A percentile compares a stretch with the other conserved stretches of the same genome.
phyloP scores from a whole-genome alignment of 2,113 vertebrate species.

The Cyanoramphus novaezelandiae region DNA sequence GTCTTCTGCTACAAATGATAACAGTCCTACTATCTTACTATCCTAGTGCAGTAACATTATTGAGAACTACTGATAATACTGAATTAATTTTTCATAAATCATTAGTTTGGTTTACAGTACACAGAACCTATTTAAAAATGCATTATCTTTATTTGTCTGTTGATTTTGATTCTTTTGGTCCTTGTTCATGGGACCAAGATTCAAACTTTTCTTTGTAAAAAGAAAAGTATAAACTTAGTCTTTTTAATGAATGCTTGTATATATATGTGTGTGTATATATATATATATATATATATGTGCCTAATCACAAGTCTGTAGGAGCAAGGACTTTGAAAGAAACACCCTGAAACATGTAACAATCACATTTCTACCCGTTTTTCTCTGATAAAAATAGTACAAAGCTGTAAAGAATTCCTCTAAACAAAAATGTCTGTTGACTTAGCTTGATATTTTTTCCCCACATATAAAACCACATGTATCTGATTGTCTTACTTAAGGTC shows the following conservation, averaged over 20 bases:
- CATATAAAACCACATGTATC: not conserved
- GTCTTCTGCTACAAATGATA: not conserved
- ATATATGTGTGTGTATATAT: no score
- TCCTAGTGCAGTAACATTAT: not conserved
- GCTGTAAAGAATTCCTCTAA: not conserved
- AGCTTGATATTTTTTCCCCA: not conserved
- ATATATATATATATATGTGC: not conserved
- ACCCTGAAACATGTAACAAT: rapidly evolving
- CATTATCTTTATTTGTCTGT: not conserved
- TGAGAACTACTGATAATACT: not conserved
- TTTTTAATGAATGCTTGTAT: not conserved
- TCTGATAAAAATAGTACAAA: not conserved
- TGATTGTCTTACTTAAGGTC: not conserved
- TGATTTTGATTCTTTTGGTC: not conserved
- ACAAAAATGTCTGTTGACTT: not conserved
- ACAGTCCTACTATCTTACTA: not conserved
- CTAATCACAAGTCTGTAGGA: not conserved
- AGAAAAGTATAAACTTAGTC: not conserved
- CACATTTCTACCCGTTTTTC: not conserved
- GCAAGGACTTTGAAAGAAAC: not conserved
- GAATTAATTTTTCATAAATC: not conserved
- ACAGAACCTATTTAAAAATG: not conserved
- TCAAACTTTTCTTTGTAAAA: not conserved
- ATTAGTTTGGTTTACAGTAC: not conserved
- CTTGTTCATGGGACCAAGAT: not conserved